Conservation (phyloP, 1,140 invertebrate species). For the Ceratina calcarata region DNA sequence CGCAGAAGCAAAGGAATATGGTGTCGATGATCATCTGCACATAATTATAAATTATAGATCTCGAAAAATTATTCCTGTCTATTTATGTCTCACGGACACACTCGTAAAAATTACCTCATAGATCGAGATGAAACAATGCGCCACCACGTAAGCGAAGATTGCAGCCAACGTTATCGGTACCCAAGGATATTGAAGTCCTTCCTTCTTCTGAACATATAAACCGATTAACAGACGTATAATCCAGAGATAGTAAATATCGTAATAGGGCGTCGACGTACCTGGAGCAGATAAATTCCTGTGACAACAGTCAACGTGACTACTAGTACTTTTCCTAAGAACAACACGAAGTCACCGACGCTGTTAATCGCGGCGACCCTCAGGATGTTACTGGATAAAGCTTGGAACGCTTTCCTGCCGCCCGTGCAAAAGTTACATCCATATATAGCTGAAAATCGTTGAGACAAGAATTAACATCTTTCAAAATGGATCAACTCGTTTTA, state of each 20-base stretch:
- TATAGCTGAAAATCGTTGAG: slow-evolving; percentile 82
- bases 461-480: not conserved
- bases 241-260: not conserved
- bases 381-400: slow-evolving; percentile 83
- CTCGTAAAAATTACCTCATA: slow-evolving; percentile 84
- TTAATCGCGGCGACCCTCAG: slow-evolving; percentile 88
- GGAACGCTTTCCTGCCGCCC: slow-evolving; percentile 84
- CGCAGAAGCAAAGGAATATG: slow-evolving; percentile 92
- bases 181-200: slow-evolving; percentile 85
- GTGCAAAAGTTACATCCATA: slow-evolving; percentile 86
- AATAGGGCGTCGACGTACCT: slow-evolving; percentile 75
- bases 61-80: not conserved
- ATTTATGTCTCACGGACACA: not conserved
- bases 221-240: slow-evolving; percentile 17
- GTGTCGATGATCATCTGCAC: slow-evolving; percentile 91
- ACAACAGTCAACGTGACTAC: slow-evolving; percentile 85
- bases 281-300: slow-evolving; percentile 83
- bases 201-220: slow-evolving; percentile 79
- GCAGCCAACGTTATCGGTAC: slow-evolving; percentile 84
- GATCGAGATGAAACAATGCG: slow-evolving; percentile 89
- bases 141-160: slow-evolving; percentile 87
- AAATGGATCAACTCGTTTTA: no score
- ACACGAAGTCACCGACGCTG: slow-evolving; percentile 89
- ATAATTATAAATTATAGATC: slow-evolving; percentile 24
- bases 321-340: slow-evolving; percentile 87